Conservation (phyloP, 2,113 vertebrate genomes). For the Ptilorrhoa leucosticta region DNA sequence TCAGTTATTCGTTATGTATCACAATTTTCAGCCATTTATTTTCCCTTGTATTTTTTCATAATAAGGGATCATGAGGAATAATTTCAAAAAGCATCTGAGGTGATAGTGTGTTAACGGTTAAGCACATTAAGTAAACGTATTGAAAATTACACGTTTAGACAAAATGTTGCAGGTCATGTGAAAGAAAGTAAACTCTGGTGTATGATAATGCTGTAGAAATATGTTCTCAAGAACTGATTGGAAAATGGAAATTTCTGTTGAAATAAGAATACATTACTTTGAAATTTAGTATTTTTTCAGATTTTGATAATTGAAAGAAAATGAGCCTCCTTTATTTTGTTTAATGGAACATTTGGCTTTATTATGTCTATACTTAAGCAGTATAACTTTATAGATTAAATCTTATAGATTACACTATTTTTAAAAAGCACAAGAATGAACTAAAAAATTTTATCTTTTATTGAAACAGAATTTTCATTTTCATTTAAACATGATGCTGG, state of each 20-base stretch:
- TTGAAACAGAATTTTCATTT: background rate
- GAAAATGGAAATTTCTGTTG: background rate
- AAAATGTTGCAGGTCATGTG: background rate
- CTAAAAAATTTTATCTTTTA: background rate
- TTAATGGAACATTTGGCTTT: background rate
- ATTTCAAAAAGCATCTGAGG: background rate
- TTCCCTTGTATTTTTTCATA: background rate
- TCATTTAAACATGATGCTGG: background rate
- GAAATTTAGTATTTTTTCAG: background rate
- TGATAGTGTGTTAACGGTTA: background rate
- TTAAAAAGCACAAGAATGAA: background rate
- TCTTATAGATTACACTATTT: background rate
- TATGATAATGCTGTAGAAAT: background rate
- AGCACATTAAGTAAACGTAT: background rate
- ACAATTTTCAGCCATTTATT: background rate
- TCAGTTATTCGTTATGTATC: fast-evolving
- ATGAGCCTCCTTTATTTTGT: background rate
- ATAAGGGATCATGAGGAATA: background rate
- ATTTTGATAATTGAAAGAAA: background rate
- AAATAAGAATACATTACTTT: background rate
- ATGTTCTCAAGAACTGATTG: background rate
- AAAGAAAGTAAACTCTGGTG: background rate
- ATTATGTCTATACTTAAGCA: background rate
- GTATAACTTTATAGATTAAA: background rate
- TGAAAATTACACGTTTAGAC: background rate